A percentile compares a stretch with the other conserved stretches of the same genome.
Evolutionary conservation across 2,113 vertebrate species (phyloP).

Genomic region (Leucoraja erinaceus): DNA sequence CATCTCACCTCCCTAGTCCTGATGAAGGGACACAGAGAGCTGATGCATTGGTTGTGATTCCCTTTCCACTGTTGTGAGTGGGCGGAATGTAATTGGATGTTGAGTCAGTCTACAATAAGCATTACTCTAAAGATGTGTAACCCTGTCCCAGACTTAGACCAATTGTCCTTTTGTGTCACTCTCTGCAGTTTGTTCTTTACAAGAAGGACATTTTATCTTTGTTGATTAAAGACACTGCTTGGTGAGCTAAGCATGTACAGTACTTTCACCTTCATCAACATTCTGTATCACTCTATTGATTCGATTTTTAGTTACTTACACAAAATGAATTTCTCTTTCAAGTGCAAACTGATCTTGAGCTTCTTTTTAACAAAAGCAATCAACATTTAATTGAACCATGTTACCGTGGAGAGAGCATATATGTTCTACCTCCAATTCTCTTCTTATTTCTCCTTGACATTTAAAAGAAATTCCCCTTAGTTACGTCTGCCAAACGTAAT

Average conservation of each 20-base stretch:
- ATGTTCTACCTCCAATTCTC: background rate
- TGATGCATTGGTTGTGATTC: too few species aligned
- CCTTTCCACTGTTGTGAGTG: too few species aligned
- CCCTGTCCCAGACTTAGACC: background rate
- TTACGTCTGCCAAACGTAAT: background rate
- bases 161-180: background rate
- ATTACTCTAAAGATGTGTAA: background rate
- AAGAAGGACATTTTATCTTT: background rate
- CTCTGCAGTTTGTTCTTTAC: background rate
- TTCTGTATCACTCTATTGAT: background rate
- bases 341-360: background rate
- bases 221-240: background rate
- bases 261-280: background rate
- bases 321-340: conserved; percentile 1
- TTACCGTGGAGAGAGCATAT: background rate
- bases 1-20: too few species aligned
- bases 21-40: too few species aligned
- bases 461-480: background rate
- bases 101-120: background rate
- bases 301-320: background rate
- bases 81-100: background rate
- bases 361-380: background rate
- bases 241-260: background rate
- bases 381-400: background rate
- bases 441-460: background rate